Base-by-base conservation (phyloP, 2,113 vertebrate species). In the Spea multiplicata region DNA sequence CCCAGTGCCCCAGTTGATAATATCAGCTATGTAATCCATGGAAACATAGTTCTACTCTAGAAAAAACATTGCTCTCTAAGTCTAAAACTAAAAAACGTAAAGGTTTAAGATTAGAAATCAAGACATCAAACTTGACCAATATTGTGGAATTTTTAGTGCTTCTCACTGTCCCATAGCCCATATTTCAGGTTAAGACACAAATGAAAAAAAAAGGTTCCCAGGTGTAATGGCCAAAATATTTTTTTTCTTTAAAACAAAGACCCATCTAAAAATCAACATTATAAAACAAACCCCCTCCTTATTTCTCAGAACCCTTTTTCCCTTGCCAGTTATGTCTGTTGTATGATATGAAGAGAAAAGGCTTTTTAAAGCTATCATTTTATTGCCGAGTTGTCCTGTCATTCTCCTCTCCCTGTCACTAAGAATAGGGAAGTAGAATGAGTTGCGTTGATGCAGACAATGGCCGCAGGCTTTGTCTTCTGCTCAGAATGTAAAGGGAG, bases 391-490 rank as follows among this genome's bases (percentile, higher is more conserved):
- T 49, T 45, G 61, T 53, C 44, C 45, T 59, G 61, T 79, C 61
- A 57, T 74, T 71, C 65, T 78, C 44, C 57, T 44, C 13, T 12
- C 5, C 9, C n/a, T 49, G 77, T 80, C 77, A 74, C 71, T 12
- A 53, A 67, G 44, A 57, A 73, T 73, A 61, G 67, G 64, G 57
- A 73, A 67, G 59, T 44, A 5, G 50, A 73, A 65, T 48, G 49
- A 67, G 52, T 61, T 74, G 44, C 71, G 61, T 52, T 73, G 71
- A 80, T 74, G 49, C 61, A 80, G 64, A 80, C 71, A 74, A 61
- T 80, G 30, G 70, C 78, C 70, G 7, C 69, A 67, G 71, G 78
- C 78, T 52, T n/a, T 44, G 62, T 46, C 52, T 68, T 67, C 69
- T 53, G 52, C 52, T 68, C 45, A 67, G 8, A 80, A 73, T 80